Percentiles rank a stretch among this genome's conserved stretches.
Conservation (phyloP, 1,140 invertebrate species). For the Drosophila asahinai region DNA sequence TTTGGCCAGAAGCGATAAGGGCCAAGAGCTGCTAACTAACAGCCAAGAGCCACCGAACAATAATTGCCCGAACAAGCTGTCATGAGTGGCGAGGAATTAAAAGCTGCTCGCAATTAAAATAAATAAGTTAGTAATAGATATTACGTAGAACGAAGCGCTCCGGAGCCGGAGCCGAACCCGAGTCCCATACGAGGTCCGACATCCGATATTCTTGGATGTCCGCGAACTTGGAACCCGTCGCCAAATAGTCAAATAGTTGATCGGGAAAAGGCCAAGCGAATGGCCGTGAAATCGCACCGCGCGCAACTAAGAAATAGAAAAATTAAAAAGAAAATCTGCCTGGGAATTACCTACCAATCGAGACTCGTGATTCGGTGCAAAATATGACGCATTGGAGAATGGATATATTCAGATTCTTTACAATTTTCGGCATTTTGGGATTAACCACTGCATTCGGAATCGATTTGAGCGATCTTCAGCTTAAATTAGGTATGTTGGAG, state of each 20-base stretch:
- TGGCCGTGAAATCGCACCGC: constrained; percentile 58
- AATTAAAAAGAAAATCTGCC: constrained; percentile 31
- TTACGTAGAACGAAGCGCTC: constrained; percentile 54
- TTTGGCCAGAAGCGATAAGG: constrained; percentile 27
- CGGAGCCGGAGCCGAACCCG: constrained; percentile 19
- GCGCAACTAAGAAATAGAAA: constrained; percentile 12
- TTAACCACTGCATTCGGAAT: constrained; percentile 9
- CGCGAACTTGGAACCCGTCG: constrained; percentile 40
- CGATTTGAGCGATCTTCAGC: constrained; percentile 6
- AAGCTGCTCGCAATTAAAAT: constrained; percentile 77
- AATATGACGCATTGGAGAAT: constrained; percentile 34
- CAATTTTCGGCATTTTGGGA: constrained; percentile 20
- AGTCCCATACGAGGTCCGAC: constrained; percentile 22
- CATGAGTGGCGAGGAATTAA: constrained; percentile 68
- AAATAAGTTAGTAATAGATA: constrained; percentile 81
- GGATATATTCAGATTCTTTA: constrained; percentile 10
- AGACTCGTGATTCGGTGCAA: constrained; percentile 32
- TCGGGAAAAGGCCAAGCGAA: constrained; percentile 59
- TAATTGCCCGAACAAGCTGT: constrained; percentile 76
- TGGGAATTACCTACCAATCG: constrained; percentile 16
- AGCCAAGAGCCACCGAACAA: constrained; percentile 22
- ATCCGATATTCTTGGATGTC: constrained; percentile 29
- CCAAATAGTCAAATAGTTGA: constrained; percentile 65
- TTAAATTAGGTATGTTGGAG: constrained; percentile 20
- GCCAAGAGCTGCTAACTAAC: constrained; percentile 33